A percentile compares a stretch with the other conserved stretches of the same genome.
These are phyloP conservation scores for Tiliacea aurago DNA, from an alignment of 2,888 invertebrate genomes.

Conservation along the genomic window DNA sequence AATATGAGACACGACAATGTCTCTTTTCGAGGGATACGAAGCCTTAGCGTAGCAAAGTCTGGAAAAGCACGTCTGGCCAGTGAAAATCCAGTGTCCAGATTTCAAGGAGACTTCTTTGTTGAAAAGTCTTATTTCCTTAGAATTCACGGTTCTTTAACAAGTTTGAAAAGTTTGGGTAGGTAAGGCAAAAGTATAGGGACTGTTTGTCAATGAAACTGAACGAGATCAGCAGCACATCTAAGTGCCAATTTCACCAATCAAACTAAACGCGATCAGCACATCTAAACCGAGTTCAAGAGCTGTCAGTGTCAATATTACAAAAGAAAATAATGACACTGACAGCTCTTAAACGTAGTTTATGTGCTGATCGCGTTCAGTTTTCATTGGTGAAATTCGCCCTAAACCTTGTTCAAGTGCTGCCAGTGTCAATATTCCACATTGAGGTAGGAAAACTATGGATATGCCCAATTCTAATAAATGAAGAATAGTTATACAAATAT, in stretches of 20 bases:
- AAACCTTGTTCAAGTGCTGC: neutral
- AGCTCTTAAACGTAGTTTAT: too few relatives aligned
- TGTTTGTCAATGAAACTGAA: neutral
- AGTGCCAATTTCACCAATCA: too few relatives aligned
- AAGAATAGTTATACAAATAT: too few relatives aligned
- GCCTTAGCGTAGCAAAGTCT: slow-evolving; percentile 33
- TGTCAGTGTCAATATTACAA: too few relatives aligned
- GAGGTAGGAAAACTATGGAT: too few relatives aligned
- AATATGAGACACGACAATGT: slow-evolving; percentile 36
- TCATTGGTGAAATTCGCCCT: too few relatives aligned
- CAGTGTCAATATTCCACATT: neutral
- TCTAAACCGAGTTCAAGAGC: too few relatives aligned
- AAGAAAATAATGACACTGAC: too few relatives aligned
- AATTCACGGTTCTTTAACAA: slow-evolving; percentile 9
- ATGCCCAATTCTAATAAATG: too few relatives aligned
- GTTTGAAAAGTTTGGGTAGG: slow-evolving; percentile 9
- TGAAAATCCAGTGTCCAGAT: slow-evolving; percentile 48
- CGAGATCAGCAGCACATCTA: neutral
- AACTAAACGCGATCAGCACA: too few relatives aligned
- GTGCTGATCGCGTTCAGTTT: too few relatives aligned
- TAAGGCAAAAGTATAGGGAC: neutral
- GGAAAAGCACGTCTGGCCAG: slow-evolving; percentile 27
- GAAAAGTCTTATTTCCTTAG: slow-evolving; percentile 24
- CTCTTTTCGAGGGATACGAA: slow-evolving; percentile 23
- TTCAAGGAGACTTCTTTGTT: slow-evolving; percentile 37